These are phyloP conservation scores for Neoscelio sp. DNA, from an alignment of 2,888 invertebrate species.

Conservation along the genomic window DNA sequence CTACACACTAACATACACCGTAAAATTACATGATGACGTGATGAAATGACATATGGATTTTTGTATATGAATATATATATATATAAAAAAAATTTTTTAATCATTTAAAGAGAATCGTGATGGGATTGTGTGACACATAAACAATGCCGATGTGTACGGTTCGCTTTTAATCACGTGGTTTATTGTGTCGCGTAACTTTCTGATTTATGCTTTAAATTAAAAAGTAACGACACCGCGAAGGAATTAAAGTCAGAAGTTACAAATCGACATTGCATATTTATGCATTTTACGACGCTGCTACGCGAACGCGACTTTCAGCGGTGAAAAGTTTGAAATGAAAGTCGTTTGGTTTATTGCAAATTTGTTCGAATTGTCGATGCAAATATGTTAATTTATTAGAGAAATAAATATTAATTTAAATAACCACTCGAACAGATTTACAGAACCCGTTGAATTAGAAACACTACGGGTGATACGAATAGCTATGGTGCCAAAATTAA, in stretches of 20 bases:
- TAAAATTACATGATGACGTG: constrained; percentile 5
- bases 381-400: no score
- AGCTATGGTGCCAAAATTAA: no score
- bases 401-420: no score
- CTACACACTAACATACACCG: constrained; percentile 1
- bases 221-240: constrained; percentile 25
- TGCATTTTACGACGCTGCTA: constrained; percentile 11
- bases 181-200: constrained; percentile 18
- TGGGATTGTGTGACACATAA: constrained; percentile 4
- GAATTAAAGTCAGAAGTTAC: constrained; percentile 15
- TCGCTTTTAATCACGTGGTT: constrained; percentile 9
- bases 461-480: no score
- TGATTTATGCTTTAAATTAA: constrained; percentile 36
- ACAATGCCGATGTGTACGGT: constrained; percentile 33
- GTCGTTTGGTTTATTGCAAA: constrained; percentile 28
- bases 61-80: no score
- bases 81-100: not conserved
- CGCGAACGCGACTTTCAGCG: constrained; percentile 6
- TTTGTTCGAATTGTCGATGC: constrained; percentile 26
- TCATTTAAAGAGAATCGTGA: no score
- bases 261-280: constrained; percentile 51
- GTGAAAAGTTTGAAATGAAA: not conserved
- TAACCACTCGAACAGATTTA: no score
- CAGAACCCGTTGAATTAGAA: no score
- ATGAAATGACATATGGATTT: constrained; percentile 4